Base-by-base conservation (phyloP, 37 sponge, comb jelly and placozoan genomes). In the Beroe ovata region DNA sequence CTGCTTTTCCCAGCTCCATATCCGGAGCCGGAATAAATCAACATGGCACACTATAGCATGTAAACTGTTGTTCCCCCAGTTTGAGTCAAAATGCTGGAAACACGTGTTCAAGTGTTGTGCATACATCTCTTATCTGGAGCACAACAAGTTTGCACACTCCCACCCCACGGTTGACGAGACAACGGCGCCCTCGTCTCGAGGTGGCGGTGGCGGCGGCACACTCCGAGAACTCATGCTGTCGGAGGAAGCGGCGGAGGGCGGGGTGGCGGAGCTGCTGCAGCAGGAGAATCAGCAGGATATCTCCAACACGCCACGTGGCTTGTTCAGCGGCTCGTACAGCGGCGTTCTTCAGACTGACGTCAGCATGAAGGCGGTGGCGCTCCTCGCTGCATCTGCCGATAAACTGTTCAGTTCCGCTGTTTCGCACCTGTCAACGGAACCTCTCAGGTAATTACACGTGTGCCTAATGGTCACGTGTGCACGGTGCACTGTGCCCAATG, bases 101-200 rank as follows among this genome's bases (percentile, higher is more conserved):
- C 89, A 89, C 30, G 64, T 89, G 64, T 89, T 89, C 64, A 89
- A 62, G 89, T 89, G 89, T 40, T 89, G 64, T 16, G 89, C 89
- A 8, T 89, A 40, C 64, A 62, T 89, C 64, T 60, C 89, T n/a
- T 62, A 38, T 3, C 23, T 89, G 89, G 89, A 89, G 21, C 84
- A 77, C 84, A 77, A 42, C 84, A 77, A 77, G 84, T 77, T 77
- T 19, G 84, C 84, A 14, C 41, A 77, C 54, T 21, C 36, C 18
- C 26, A 42, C 54, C 26, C 26, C 1, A 23, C 26, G n/a, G 54
- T 42, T 4, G 30, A 26, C 36, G 35, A 14, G 32, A 29, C 35
- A 4, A 66, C 69, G 18, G 14, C 33, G 18, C 14, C 35, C 33
- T 34, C 69, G 18, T 11, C 11, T 47, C 54, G 11, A 11, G 6